Evolutionary conservation across 2,888 invertebrate species (phyloP).

Genomic region (Mimumesa dahlbomi): DNA sequence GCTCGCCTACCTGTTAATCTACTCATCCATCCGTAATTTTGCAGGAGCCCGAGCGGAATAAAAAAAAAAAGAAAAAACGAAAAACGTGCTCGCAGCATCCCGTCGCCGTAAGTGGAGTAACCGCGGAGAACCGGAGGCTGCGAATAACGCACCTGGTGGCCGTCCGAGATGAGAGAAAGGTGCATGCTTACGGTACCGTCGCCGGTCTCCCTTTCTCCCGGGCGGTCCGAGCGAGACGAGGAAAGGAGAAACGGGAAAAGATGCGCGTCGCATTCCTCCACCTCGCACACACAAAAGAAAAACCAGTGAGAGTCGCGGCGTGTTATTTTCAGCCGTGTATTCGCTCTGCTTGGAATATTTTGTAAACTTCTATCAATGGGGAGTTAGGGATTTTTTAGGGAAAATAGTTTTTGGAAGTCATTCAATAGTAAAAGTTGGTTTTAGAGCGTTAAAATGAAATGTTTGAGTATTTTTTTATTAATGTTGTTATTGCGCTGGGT

Average conservation of each 20-base stretch:
- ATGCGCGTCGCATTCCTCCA: constrained; percentile 60
- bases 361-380: too few relatives aligned
- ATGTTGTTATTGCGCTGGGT: too few relatives aligned
- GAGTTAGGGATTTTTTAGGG: too few relatives aligned
- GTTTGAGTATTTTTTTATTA: too few relatives aligned
- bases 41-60: too few relatives aligned
- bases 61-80: background rate
- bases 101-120: constrained; percentile 22
- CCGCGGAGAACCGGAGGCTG: constrained; percentile 17
- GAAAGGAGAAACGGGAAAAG: constrained; percentile 62
- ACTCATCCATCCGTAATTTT: too few relatives aligned
- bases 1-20: too few relatives aligned
- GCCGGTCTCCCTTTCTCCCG: constrained; percentile 59
- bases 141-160: constrained; percentile 50
- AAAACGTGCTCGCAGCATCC: background rate
- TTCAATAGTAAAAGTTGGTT: too few relatives aligned
- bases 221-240: constrained; percentile 47
- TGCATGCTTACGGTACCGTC: constrained; percentile 59
- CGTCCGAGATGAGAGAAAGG: constrained; percentile 68
- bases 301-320: constrained; percentile 62
- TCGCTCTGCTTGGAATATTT: too few relatives aligned
- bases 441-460: too few relatives aligned
- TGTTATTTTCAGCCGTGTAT: too few relatives aligned
- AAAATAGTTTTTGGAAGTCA: too few relatives aligned
- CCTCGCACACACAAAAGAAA: constrained; percentile 56